A percentile compares a stretch with the other conserved stretches of the same genome.
Conservation (phyloP, 2,113 vertebrate genomes). For the Solea solea region DNA sequence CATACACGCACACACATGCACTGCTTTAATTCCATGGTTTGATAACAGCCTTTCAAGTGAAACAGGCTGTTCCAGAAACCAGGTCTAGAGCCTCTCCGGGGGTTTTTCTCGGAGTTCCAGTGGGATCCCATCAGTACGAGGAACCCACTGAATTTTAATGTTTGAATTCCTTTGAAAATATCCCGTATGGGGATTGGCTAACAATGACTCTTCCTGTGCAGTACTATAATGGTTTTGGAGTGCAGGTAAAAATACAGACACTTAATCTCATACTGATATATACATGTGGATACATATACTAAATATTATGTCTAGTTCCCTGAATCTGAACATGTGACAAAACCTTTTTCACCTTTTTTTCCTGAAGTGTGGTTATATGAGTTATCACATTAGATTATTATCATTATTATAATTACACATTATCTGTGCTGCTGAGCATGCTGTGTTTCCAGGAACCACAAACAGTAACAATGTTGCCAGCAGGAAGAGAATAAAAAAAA, state of each 20-base stretch:
- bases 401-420: too few relatives aligned
- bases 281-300: background rate
- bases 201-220: background rate
- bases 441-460: too few relatives aligned
- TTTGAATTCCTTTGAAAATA: slow-evolving; percentile 19
- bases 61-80: background rate
- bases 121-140: slow-evolving; percentile 23
- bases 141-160: background rate
- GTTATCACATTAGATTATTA: too few relatives aligned
- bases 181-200: slow-evolving; percentile 1
- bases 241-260: background rate
- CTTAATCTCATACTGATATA: background rate
- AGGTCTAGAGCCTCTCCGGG: slow-evolving; percentile 2
- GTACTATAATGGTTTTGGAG: background rate
- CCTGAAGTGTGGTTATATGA: too few relatives aligned
- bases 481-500: too few relatives aligned
- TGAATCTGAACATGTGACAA: background rate
- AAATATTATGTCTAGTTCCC: background rate
- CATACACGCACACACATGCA: background rate
- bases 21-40: slow-evolving; percentile 1
- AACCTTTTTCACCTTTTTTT: background rate
- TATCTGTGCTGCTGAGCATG: too few relatives aligned
- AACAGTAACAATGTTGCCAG: too few relatives aligned
- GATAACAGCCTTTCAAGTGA: background rate
- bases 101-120: background rate